A percentile compares a stretch with the other conserved stretches of the same genome.
Evolutionary conservation across 1,140 invertebrate genomes (phyloP).

Genomic region (Cotesia chilonis): DNA sequence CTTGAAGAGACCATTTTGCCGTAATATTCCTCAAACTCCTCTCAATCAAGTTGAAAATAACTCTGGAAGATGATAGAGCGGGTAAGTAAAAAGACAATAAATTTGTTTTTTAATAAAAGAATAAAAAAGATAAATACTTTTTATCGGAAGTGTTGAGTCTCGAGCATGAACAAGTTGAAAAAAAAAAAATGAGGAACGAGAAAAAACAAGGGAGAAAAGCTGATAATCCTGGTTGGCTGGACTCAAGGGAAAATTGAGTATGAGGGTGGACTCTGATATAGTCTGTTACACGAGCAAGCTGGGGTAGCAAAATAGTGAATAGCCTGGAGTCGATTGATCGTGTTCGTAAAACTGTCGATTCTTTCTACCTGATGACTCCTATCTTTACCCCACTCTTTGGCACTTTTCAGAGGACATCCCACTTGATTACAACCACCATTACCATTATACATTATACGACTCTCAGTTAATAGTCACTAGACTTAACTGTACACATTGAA

Average conservation of each 20-base stretch:
- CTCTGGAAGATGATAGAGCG: no score
- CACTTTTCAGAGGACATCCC: slow-evolving; percentile 6
- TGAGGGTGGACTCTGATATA: slow-evolving; percentile 41
- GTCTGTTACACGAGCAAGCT: slow-evolving; percentile 2
- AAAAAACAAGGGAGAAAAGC: slow-evolving; percentile 9
- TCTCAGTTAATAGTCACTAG: no score
- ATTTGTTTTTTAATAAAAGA: no score
- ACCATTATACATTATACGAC: slow-evolving; percentile 9
- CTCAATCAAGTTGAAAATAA: no score
- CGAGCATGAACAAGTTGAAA: no score
- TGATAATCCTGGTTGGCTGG: slow-evolving; percentile 33
- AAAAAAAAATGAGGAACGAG: slow-evolving; percentile 7
- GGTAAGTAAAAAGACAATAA: no score
- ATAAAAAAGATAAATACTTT: no score
- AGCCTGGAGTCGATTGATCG: slow-evolving; percentile 42
- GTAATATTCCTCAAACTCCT: no score
- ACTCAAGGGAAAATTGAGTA: slow-evolving; percentile 32
- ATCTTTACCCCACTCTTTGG: neutral
- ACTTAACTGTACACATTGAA: neutral
- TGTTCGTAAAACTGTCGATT: slow-evolving; percentile 30
- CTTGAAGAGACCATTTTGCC: no score
- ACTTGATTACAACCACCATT: slow-evolving; percentile 41
- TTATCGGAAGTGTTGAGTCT: no score
- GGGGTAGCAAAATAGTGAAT: no score
- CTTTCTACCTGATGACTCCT: slow-evolving; percentile 6